Percentiles rank a stretch among this genome's conserved stretches.
These are phyloP conservation scores for Cydia amplana DNA, from an alignment of 1,140 invertebrate species.

Conservation along the genomic window DNA sequence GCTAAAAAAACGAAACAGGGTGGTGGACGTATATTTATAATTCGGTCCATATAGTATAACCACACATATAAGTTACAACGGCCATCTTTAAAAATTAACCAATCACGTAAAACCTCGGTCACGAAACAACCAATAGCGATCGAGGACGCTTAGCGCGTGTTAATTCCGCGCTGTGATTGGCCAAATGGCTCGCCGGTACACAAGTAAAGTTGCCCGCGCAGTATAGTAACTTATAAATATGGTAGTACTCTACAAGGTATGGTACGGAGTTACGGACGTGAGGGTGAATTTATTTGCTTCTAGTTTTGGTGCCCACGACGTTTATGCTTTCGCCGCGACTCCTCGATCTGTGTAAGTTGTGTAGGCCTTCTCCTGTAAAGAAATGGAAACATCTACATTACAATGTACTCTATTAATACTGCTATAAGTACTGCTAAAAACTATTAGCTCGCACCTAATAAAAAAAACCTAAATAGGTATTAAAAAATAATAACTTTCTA, in stretches of 20 bases:
- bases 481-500: not conserved
- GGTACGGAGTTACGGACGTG: not conserved
- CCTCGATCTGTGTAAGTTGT: slow-evolving; percentile 81
- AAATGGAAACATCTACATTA: slow-evolving; percentile 27
- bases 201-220: not conserved
- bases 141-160: not conserved
- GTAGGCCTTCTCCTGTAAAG: slow-evolving; percentile 76
- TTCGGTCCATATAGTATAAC: slow-evolving; percentile 48
- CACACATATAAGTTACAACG: slow-evolving; percentile 4
- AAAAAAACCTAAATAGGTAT: too few relatives aligned
- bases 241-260: slow-evolving; percentile 13
- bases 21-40: slow-evolving; percentile 56
- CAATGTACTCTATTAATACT: not conserved
- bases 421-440: not conserved
- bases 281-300: slow-evolving; percentile 63
- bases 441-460: too few relatives aligned
- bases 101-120: not conserved
- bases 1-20: slow-evolving; percentile 27
- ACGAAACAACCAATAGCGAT: slow-evolving; percentile 6
- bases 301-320: slow-evolving; percentile 79
- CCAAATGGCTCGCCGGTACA: not conserved
- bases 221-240: slow-evolving; percentile 11
- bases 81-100: not conserved
- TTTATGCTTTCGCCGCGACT: slow-evolving; percentile 86
- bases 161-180: not conserved